These are phyloP conservation scores for Corella eumyota DNA, from an alignment of 23 tunicate species.

Conservation along the genomic window DNA sequence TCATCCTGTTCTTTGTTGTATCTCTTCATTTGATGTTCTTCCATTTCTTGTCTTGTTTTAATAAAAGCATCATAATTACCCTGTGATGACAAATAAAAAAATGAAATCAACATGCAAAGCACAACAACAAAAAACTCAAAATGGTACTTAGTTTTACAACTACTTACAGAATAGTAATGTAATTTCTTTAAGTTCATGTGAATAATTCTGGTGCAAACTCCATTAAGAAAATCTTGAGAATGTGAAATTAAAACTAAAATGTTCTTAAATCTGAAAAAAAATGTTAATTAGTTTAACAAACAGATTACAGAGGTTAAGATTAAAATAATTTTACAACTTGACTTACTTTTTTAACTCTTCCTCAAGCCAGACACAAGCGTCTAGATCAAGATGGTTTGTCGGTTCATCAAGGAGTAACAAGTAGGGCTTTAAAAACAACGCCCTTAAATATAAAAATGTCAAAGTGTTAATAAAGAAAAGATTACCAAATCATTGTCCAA, in stretches of 20 bases:
- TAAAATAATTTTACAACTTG: neutral
- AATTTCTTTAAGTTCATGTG: conserved; percentile 53
- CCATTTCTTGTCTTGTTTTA: conserved; percentile 48
- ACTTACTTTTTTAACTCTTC: conserved; percentile 77
- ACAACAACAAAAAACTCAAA: no score
- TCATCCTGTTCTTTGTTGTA: conserved; percentile 87
- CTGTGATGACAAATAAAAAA: conserved; percentile 5
- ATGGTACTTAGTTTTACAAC: no score
- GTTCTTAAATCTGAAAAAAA: conserved; percentile 65
- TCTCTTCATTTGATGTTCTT: conserved; percentile 92
- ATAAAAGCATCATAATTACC: conserved; percentile 89
- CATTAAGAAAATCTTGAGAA: conserved; percentile 91
- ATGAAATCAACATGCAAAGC: neutral
- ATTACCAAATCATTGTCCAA: neutral
- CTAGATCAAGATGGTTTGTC: conserved; percentile 87
- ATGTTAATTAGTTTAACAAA: neutral
- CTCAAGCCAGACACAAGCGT: conserved; percentile 96
- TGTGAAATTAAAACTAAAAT: conserved; percentile 82
- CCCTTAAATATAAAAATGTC: conserved; percentile 29
- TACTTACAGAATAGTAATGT: conserved; percentile 41
- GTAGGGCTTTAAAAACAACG: conserved; percentile 84
- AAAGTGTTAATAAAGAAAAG: no score
- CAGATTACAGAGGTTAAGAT: neutral
- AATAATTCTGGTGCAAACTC: conserved; percentile 84
- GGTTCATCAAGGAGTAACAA: conserved; percentile 89